These are phyloP conservation scores for Pachypanchax playfairii DNA, from an alignment of 2,113 vertebrate species.

Conservation along the genomic window DNA sequence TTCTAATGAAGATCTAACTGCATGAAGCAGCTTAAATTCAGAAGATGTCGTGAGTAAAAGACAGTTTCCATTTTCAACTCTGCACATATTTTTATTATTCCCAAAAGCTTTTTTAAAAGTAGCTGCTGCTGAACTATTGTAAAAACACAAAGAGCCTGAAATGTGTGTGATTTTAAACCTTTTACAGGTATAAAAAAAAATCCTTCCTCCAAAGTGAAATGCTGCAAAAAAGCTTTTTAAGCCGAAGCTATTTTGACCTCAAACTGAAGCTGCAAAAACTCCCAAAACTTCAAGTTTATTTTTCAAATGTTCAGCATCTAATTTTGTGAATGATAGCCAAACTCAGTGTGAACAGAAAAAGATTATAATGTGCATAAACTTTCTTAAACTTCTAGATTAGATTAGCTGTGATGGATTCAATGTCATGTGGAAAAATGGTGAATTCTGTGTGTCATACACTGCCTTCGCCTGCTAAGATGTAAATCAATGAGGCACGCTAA, in stretches of 20 bases:
- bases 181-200: constrained; percentile 18
- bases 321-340: constrained; percentile 43
- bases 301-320: constrained; percentile 12
- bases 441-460: constrained; percentile 73
- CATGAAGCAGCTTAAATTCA: constrained; percentile 12
- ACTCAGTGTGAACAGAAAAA: constrained; percentile 35
- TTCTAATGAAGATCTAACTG: neutral
- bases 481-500: constrained; percentile 72
- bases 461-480: constrained; percentile 73
- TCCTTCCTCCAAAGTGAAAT: constrained; percentile 30
- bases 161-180: constrained; percentile 30
- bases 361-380: constrained; percentile 36
- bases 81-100: constrained; percentile 13
- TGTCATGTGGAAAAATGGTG: constrained; percentile 42
- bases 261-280: constrained; percentile 24
- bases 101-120: constrained; percentile 22
- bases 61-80: constrained; percentile 4
- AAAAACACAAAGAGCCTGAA: constrained; percentile 33
- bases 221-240: constrained; percentile 27
- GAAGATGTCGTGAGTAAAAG: neutral
- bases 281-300: constrained; percentile 19
- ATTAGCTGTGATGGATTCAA: constrained; percentile 57
- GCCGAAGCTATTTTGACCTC: constrained; percentile 25
- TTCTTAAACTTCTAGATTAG: constrained; percentile 51
- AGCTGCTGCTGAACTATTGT: constrained; percentile 24